A percentile compares a stretch with the other conserved stretches of the same genome.
Evolutionary conservation across 2,797 vertebrate genomes (phyloP).

Genomic region (Lithobates sylvaticus): DNA sequence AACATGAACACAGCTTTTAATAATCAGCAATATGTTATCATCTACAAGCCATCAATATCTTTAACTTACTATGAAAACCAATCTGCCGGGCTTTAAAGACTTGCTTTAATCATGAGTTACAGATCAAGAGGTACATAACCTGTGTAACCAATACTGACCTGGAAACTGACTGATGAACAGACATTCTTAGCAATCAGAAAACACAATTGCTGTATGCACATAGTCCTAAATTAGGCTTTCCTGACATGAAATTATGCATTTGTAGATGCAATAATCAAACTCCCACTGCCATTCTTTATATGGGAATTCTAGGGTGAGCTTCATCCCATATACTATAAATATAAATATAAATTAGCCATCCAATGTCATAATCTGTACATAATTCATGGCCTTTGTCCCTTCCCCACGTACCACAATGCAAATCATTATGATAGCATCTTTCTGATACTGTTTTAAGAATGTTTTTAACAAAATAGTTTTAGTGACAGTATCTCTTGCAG

Average conservation of each 20-base stretch:
- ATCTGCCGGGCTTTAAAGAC: not conserved
- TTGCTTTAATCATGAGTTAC: slow-evolving; percentile 16
- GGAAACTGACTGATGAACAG: slow-evolving; percentile 24
- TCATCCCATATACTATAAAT: not conserved
- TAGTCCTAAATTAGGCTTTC: not conserved
- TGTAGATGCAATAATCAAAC: not conserved
- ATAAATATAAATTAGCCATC: not conserved
- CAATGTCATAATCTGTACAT: too few species aligned
- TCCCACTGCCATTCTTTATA: not conserved
- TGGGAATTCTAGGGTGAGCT: too few species aligned
- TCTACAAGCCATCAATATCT: slow-evolving; percentile 8
- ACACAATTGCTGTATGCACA: slow-evolving; percentile 1
- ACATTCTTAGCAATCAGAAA: slow-evolving; percentile 23
- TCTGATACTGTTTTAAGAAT: too few species aligned
- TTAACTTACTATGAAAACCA: slow-evolving; percentile 18
- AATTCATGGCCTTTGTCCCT: too few species aligned
- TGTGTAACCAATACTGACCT: slow-evolving; percentile 6
- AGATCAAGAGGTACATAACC: slow-evolving; percentile 8
- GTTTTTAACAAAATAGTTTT: too few species aligned
- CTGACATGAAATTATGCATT: slow-evolving; percentile 3
- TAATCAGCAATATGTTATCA: not conserved
- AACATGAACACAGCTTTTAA: not conserved
- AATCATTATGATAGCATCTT: too few species aligned
- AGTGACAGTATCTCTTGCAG: too few species aligned
- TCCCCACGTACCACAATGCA: too few species aligned